Percentiles rank a stretch among this genome's conserved stretches.
Conservation (phyloP, 2,113 vertebrate genomes). For the Alaudala cheleensis region DNA sequence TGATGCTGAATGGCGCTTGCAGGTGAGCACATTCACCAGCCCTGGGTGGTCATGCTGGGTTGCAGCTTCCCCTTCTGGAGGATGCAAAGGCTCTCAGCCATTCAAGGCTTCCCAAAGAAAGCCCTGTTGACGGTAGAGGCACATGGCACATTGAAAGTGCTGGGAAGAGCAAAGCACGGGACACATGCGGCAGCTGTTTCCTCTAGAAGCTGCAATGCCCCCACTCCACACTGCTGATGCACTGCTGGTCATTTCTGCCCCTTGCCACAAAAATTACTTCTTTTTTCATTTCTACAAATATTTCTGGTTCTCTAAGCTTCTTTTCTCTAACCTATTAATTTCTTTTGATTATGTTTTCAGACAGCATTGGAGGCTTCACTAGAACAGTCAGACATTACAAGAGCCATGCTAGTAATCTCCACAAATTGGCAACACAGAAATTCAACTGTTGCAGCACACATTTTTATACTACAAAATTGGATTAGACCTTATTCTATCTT, state of each 20-base stretch:
- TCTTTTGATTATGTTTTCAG: background rate
- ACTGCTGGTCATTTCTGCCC: background rate
- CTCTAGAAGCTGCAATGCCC: accelerated
- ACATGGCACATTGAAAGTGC: background rate
- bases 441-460: background rate
- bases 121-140: accelerated
- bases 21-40: background rate
- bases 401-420: background rate
- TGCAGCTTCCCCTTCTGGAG: background rate
- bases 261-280: background rate
- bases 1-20: accelerated
- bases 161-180: background rate
- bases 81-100: background rate
- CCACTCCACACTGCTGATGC: accelerated
- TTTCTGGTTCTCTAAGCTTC: background rate
- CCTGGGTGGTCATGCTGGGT: accelerated
- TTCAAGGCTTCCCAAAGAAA: background rate
- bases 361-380: accelerated
- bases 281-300: background rate
- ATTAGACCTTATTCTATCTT: background rate
- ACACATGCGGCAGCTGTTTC: accelerated
- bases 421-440: background rate
- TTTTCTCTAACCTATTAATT: background rate
- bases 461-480: background rate
- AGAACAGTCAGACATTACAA: background rate